Evolutionary conservation across 2,888 invertebrate genomes (phyloP).

Genomic region (Epinotia brunnichana): DNA sequence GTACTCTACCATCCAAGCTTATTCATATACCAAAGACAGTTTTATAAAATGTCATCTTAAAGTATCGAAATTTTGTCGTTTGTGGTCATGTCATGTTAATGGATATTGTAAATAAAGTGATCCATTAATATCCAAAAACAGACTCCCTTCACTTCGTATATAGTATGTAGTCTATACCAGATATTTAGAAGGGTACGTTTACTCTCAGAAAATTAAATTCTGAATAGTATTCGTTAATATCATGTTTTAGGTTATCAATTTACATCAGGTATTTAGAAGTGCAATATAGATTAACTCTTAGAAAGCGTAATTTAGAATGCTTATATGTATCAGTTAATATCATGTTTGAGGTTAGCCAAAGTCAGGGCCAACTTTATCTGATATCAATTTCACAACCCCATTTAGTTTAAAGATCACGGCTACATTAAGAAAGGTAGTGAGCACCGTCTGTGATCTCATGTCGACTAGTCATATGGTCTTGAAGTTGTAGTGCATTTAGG

Average conservation of each 20-base stretch:
- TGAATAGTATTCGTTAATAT: neutral
- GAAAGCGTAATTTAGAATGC: neutral
- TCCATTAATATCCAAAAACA: neutral
- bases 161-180: neutral
- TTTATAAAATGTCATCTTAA: no score
- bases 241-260: neutral
- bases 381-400: slow-evolving; percentile 38
- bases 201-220: neutral
- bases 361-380: slow-evolving; percentile 21
- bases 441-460: neutral
- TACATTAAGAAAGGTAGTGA: slow-evolving; percentile 40
- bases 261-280: neutral
- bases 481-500: slow-evolving; percentile 6
- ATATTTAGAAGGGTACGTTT: neutral
- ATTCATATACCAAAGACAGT: no score
- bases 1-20: no score
- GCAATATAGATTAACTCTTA: no score
- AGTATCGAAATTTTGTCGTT: no score
- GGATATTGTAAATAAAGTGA: neutral
- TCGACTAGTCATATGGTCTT: neutral
- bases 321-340: neutral
- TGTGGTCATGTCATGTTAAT: neutral
- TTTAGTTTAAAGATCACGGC: slow-evolving; percentile 42
- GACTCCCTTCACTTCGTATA: neutral
- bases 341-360: slow-evolving; percentile 12